These are phyloP conservation scores for Temnothorax curvispinosus DNA, from an alignment of 1,140 invertebrate species.

Conservation along the genomic window DNA sequence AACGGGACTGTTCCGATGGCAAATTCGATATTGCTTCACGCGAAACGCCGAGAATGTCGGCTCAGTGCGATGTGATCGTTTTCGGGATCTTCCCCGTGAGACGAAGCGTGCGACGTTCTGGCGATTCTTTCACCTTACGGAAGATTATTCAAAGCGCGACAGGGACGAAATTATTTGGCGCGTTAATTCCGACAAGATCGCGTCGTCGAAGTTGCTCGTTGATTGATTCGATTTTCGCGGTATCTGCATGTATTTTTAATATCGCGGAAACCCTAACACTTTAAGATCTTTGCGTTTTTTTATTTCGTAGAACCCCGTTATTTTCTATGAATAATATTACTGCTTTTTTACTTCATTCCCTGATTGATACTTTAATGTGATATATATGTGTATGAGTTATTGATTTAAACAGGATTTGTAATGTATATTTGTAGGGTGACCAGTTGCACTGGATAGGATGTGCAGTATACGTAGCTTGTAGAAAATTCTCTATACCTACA, in stretches of 20 bases:
- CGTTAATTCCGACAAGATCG: background rate
- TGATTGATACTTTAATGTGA: background rate
- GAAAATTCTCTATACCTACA: constrained; percentile 92
- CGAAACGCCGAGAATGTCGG: background rate
- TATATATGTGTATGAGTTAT: background rate
- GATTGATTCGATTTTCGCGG: background rate
- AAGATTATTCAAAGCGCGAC: background rate
- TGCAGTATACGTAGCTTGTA: constrained; percentile 96
- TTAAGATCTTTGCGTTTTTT: background rate
- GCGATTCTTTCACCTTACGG: background rate
- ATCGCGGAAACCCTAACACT: background rate
- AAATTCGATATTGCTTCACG: background rate
- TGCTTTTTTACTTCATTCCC: background rate
- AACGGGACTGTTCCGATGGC: background rate
- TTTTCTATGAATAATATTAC: background rate
- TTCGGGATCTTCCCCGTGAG: background rate
- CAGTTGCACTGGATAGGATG: constrained; percentile 97
- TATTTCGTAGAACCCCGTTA: background rate
- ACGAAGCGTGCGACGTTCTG: background rate
- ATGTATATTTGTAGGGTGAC: constrained; percentile 91
- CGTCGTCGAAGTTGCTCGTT: background rate
- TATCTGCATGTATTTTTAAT: background rate
- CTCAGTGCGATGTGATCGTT: background rate
- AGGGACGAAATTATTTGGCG: background rate
- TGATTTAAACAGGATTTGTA: background rate